A percentile compares a stretch with the other conserved stretches of the same genome.
Conservation (phyloP, 1,140 invertebrate genomes). For the Delia radicum region DNA sequence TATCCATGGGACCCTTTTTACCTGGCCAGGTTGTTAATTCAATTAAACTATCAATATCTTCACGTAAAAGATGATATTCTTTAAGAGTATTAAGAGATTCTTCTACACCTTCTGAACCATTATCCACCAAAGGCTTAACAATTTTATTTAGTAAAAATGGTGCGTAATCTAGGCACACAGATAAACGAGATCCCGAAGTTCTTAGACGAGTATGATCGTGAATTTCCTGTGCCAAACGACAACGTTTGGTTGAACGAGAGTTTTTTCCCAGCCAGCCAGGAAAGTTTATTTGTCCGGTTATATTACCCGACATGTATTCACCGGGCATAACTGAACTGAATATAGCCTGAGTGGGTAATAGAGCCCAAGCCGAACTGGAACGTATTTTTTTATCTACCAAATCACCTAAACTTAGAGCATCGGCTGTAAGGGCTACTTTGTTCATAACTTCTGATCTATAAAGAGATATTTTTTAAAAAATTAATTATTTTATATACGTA, state of each 20-base stretch:
- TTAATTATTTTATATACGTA: no score
- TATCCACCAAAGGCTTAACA: constrained; percentile 69
- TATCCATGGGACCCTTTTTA: constrained; percentile 71
- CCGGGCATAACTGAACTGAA: constrained; percentile 91
- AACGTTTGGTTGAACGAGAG: constrained; percentile 79
- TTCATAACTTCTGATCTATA: constrained; percentile 63
- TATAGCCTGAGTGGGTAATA: constrained; percentile 90
- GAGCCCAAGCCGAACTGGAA: constrained; percentile 75
- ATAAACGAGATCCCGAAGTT: constrained; percentile 74
- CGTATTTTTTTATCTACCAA: constrained; percentile 81
- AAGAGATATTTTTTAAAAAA: background rate
- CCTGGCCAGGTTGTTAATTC: constrained; percentile 85
- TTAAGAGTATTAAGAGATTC: constrained; percentile 76
- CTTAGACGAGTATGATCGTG: constrained; percentile 78
- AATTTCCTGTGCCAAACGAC: constrained; percentile 80
- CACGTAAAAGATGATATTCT: constrained; percentile 81
- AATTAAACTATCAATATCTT: constrained; percentile 85
- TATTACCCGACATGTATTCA: constrained; percentile 75
- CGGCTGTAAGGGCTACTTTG: constrained; percentile 75
- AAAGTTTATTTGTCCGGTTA: constrained; percentile 81
- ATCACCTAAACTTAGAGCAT: constrained; percentile 85
- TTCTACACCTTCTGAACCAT: constrained; percentile 71
- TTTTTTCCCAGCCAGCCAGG: constrained; percentile 96
- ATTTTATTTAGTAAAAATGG: constrained; percentile 71
- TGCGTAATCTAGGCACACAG: constrained; percentile 82